Conservation (phyloP, 2,888 invertebrate species). For the Cheilosia vulpina region DNA sequence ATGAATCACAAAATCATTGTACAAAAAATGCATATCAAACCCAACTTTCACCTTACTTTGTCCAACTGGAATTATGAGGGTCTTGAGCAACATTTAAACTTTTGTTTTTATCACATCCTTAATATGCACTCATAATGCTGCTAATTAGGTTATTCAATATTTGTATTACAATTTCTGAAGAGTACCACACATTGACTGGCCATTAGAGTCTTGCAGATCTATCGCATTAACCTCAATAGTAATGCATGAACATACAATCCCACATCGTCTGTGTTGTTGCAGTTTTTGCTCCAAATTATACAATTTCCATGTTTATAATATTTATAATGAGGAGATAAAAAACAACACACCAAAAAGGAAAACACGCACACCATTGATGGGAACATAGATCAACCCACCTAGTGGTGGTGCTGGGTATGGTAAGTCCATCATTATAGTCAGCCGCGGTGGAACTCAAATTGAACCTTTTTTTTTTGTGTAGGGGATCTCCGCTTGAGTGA, state of each 20-base stretch:
- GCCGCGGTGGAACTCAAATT: constrained; percentile 35
- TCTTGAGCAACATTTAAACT: background rate
- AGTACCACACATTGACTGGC: constrained; percentile 13
- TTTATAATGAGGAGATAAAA: constrained; percentile 22
- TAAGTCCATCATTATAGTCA: constrained; percentile 46
- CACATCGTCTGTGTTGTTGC: constrained; percentile 25
- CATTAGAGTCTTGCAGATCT: constrained; percentile 20
- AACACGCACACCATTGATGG: background rate
- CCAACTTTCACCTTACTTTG: constrained; percentile 21
- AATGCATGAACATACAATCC: constrained; percentile 27
- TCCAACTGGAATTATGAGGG: constrained; percentile 21
- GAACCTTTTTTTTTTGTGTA: constrained; percentile 58
- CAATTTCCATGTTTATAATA: constrained; percentile 20
- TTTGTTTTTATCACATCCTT: constrained; percentile 26
- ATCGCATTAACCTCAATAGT: constrained; percentile 36
- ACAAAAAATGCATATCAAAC: background rate
- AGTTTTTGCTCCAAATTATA: constrained; percentile 46
- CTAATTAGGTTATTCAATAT: constrained; percentile 42
- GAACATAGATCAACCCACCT: background rate
- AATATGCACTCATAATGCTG: constrained; percentile 29
- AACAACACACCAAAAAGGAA: constrained; percentile 2
- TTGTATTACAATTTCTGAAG: constrained; percentile 15
- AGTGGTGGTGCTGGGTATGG: background rate
- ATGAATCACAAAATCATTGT: constrained; percentile 30
- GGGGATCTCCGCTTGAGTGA: constrained; percentile 72